Evolutionary conservation across 2,113 vertebrate genomes (phyloP).

Genomic region (Crotalus horridus): DNA sequence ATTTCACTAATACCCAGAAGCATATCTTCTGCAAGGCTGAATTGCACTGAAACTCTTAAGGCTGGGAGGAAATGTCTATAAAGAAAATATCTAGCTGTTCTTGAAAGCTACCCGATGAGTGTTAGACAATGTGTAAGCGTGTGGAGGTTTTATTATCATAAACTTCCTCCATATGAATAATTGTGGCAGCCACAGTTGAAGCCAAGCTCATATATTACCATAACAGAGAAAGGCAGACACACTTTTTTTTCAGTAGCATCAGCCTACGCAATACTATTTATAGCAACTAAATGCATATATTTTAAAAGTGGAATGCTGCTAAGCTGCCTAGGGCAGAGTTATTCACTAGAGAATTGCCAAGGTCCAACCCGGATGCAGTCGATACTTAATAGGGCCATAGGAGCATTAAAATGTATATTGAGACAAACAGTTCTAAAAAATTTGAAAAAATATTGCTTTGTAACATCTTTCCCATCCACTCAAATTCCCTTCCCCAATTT

Average conservation of each 20-base stretch:
- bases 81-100: constrained; percentile 6
- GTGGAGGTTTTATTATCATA: constrained; percentile 32
- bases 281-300: background rate
- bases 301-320: background rate
- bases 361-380: background rate
- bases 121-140: constrained; percentile 23
- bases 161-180: constrained; percentile 49
- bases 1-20: background rate
- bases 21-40: background rate
- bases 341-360: constrained; percentile 9
- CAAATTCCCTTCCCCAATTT: background rate
- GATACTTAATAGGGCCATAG: background rate
- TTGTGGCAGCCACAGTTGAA: constrained; percentile 24
- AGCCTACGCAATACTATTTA: rapidly evolving
- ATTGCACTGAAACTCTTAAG: constrained; percentile 19
- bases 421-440: background rate
- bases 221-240: constrained; percentile 13
- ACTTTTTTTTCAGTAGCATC: background rate
- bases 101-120: constrained; percentile 25
- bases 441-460: background rate
- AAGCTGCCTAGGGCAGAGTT: background rate
- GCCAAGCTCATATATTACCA: constrained; percentile 39
- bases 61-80: background rate
- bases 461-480: background rate
- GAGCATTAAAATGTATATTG: background rate